Conservation (phyloP, 2,797 vertebrate species). For the Eremophila alpestris region DNA sequence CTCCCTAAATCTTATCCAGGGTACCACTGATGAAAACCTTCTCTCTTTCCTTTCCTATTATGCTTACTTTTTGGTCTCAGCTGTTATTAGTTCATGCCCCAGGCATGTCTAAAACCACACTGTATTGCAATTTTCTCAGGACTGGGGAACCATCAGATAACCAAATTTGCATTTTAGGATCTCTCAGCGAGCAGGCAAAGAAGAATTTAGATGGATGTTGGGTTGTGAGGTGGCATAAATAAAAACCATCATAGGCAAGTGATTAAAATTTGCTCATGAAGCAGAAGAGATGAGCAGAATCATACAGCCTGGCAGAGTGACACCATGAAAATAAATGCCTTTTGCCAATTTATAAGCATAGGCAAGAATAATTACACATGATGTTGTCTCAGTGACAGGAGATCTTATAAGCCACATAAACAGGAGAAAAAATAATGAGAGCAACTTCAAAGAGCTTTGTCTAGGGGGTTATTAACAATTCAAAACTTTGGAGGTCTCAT, state of each 20-base stretch:
- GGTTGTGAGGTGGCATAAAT: not conserved
- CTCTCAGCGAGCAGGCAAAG: not conserved
- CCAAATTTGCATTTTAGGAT: not conserved
- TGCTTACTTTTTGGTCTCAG: not conserved
- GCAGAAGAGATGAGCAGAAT: not conserved
- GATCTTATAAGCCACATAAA: not conserved
- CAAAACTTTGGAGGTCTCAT: not conserved
- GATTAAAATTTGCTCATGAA: not conserved
- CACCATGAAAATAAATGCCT: not conserved
- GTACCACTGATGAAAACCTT: not conserved
- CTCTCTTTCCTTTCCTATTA: not conserved
- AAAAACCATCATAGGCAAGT: not conserved
- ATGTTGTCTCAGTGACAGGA: not conserved
- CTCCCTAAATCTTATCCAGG: not conserved
- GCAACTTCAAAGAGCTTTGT: not conserved
- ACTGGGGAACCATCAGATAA: not conserved
- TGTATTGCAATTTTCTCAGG: not conserved
- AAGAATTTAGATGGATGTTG: not conserved
- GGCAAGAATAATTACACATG: not conserved
- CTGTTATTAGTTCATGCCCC: not conserved
- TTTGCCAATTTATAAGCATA: not conserved
- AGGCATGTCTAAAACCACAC: not conserved
- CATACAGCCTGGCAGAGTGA: not conserved
- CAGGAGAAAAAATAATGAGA: not conserved
- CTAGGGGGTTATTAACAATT: not conserved